Evolutionary conservation across 2,797 vertebrate genomes (phyloP).

Genomic region (Myotis myotis): DNA sequence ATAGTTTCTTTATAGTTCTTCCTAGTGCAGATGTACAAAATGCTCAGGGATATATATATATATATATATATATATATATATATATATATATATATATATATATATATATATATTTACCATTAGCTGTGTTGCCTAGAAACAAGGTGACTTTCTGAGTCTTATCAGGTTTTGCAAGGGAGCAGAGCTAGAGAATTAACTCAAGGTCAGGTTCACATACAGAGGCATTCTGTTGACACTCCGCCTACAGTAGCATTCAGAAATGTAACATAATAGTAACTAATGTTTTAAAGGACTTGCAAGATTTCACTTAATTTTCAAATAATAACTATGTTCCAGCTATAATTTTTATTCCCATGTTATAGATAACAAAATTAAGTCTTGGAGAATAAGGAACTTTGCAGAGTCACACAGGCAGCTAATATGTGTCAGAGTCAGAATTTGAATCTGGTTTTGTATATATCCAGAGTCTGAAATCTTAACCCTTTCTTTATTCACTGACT

Average conservation of each 20-base stretch:
- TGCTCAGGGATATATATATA: not conserved
- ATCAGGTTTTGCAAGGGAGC: not conserved
- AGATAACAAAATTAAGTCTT: not conserved
- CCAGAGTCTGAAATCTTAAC: not conserved
- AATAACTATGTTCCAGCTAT: not conserved
- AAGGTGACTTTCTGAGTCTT: constrained; percentile 1
- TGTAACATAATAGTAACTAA: not conserved
- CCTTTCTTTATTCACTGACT: not conserved
- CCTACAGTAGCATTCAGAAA: not conserved
- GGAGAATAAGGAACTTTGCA: not conserved
- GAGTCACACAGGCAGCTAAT: not conserved
- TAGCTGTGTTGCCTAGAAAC: not conserved
- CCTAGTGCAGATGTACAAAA: not conserved
- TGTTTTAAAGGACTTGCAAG: not conserved
- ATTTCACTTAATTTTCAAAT: constrained; percentile 4
- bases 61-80: no score
- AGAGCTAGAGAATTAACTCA: constrained; percentile 27
- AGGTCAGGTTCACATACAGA: not conserved
- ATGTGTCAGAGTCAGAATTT: not conserved
- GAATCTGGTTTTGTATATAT: not conserved
- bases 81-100: no score
- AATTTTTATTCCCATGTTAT: not conserved
- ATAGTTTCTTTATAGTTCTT: not conserved
- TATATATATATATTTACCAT: not conserved
- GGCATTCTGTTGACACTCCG: not conserved